Base-by-base conservation (phyloP, 2,888 invertebrate genomes). In the Xanthia togata region DNA sequence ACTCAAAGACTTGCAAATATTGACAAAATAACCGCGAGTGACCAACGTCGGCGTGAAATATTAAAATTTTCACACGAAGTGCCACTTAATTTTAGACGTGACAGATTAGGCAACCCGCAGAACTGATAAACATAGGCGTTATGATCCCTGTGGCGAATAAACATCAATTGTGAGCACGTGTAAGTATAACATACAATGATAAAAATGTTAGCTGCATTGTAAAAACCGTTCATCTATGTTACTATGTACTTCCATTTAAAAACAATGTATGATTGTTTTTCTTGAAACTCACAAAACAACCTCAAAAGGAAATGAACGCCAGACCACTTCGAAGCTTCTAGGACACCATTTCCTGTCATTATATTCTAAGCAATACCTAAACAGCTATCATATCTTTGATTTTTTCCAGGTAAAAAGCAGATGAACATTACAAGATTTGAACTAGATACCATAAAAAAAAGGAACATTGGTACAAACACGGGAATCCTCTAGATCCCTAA, bases 1-100 rank as follows among this genome's bases (percentile, higher is more conserved):
- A 82, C 87, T 91, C 90, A 92, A 92, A 93, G 91, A 92, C 92
- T 92, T 93, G 92, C 90, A 91, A 93, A 94, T 94, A 91, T 90
- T 89, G 79, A 84, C 89, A 89, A 92, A 92, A 91, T 90, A 90
- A 89, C 91, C 87, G 72, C 85, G 74, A 85, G 87, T 91, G 90
- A 90, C 91, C 89, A 87, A 64, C 79, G 78, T 59, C 47, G 41
- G 74, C 59, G 78, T 78, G 68, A 81, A 87, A 79, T 84, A 90
- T 89, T 89, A 87, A 90, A 91, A 91, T 91, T 90, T 90, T 90
- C 87, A 83, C 85, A 81, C 88, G 85, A 88, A 90, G 84, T 88
- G 82, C 85, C 89, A 88, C 89, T 93, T 93, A 92, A 93, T 93
- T 93, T 91, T 90, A 88, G 90, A 92, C 93, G 92, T 93, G 92